Percentiles rank a stretch among this genome's conserved stretches.
phyloP scores from a whole-genome alignment of 2,888 invertebrate species.

The Pomacea canaliculata region DNA sequence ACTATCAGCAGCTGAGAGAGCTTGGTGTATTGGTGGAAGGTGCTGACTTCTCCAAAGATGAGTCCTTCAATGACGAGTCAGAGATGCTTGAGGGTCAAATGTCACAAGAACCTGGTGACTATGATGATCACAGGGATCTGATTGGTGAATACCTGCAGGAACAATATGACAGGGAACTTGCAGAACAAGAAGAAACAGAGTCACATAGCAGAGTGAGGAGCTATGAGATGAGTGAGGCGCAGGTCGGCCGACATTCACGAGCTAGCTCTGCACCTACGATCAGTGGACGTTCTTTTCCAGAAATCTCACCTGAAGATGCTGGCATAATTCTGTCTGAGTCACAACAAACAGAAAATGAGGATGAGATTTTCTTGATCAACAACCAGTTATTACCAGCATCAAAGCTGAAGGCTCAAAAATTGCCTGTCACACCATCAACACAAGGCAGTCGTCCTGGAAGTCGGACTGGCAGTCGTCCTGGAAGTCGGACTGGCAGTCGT shows the following conservation, averaged over 20 bases:
- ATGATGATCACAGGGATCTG: constrained; percentile 32
- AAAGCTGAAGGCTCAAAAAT: constrained; percentile 36
- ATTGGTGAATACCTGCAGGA: constrained; percentile 15
- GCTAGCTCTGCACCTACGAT: constrained; percentile 56
- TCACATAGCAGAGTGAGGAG: neutral
- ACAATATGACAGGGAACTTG: constrained; percentile 1
- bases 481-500: constrained; percentile 20
- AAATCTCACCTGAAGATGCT: constrained; percentile 54
- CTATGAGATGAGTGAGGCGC: neutral
- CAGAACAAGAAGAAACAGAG: neutral
- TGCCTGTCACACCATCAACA: constrained; percentile 34
- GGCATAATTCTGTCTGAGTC: constrained; percentile 36
- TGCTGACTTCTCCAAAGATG: constrained; percentile 44
- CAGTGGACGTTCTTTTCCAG: constrained; percentile 56
- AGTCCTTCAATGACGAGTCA: constrained; percentile 57
- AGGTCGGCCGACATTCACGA: constrained; percentile 40
- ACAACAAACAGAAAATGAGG: constrained; percentile 39
- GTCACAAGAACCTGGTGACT: constrained; percentile 37
- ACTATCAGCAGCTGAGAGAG: constrained; percentile 57
- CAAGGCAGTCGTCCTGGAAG: constrained; percentile 28
- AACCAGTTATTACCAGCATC: constrained; percentile 41
- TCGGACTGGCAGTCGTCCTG: constrained; percentile 28
- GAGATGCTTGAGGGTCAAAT: constrained; percentile 53
- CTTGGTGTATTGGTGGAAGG: constrained; percentile 58
- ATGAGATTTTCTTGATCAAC: constrained; percentile 52